Evolutionary conservation across 2,888 invertebrate genomes (phyloP), one percentile per base, ranked within the genome.

Genomic region (Chrysolina oricalcia): DNA sequence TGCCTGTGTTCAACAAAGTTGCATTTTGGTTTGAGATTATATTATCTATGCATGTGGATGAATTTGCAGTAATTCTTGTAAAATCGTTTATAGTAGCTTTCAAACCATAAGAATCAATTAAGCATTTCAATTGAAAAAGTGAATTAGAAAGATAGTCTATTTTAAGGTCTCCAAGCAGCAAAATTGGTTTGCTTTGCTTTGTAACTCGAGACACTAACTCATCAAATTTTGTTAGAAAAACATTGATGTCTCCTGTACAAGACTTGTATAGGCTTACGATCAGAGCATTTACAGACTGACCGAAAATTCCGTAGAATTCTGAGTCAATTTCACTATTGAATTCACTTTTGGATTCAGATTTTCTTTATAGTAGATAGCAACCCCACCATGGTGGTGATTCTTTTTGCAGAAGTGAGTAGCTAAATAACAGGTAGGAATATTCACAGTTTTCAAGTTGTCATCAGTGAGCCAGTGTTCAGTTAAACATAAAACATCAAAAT

Each of bases 211-310:
- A 63, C 35, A 63, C 5, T 63, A 35, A 63, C 4, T 5, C 15
- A 63, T 35, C 40, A 63, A 63, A 35, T 8, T 21, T 63, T 63
- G 40, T 63, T 35, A 63, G 63, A n/a, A 63, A 63, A 35, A 63
- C 63, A 63, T 35, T 40, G 63, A 35, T 2, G 63, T 63, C 40
- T 35, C 63, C 63, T 13, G 63, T 63, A 63, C 63, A 63, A 10
- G 41, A 63, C 41, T 35, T 63, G n/a, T 63, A 35, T n/a, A 63
- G 5, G 11, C 63, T 35, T 63, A 63, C 35, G 17, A 41, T 35
- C 0, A 27, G 63, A 35, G 40, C 35, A 63, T 63, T 63, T 15
- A 63, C 3, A 21, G 63, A 63, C 35, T 21, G 27, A 35, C 27
- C 40, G 8, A 27, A 63, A 35, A 63, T 63, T 63, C 17, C 63